Conservation (phyloP, 2,797 vertebrate species). For the Columba guinea region DNA sequence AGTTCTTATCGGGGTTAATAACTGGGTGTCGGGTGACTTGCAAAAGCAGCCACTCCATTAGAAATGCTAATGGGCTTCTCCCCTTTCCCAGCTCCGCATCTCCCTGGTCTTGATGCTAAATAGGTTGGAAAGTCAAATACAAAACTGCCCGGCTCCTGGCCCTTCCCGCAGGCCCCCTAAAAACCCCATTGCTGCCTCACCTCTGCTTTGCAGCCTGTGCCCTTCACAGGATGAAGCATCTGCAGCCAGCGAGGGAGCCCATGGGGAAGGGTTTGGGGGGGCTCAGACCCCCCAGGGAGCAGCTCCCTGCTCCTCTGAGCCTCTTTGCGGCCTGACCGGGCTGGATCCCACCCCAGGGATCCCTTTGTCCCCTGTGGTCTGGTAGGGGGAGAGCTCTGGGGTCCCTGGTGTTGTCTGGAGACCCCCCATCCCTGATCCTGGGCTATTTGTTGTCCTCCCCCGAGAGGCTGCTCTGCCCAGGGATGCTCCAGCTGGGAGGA, state of each 20-base stretch:
- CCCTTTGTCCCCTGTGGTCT: fast-evolving
- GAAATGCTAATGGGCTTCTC: slow-evolving; percentile 2
- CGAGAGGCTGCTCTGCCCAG: fast-evolving
- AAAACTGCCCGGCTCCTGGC: not conserved
- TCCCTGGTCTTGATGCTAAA: not conserved
- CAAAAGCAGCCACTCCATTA: not conserved
- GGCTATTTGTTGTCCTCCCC: fast-evolving
- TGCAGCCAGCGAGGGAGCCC: fast-evolving
- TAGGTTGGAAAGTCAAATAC: not conserved
- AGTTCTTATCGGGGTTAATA: not conserved
- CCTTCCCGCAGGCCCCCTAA: not conserved
- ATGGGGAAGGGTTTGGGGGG: not conserved
- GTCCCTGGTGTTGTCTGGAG: not conserved
- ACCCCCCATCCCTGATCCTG: not conserved
- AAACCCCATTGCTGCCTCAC: not conserved
- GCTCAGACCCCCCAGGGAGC: fast-evolving
- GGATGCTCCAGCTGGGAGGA: not conserved
- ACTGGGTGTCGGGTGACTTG: not conserved
- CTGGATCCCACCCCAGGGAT: not conserved
- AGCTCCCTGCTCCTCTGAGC: not conserved
- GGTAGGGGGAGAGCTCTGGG: not conserved
- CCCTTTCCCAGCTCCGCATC: not conserved
- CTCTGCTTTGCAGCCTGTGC: not conserved
- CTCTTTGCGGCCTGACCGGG: not conserved
- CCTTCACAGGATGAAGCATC: not conserved